These are phyloP conservation scores for Serranus cabrilla DNA, from an alignment of 2,797 vertebrate species.

Conservation along the genomic window DNA sequence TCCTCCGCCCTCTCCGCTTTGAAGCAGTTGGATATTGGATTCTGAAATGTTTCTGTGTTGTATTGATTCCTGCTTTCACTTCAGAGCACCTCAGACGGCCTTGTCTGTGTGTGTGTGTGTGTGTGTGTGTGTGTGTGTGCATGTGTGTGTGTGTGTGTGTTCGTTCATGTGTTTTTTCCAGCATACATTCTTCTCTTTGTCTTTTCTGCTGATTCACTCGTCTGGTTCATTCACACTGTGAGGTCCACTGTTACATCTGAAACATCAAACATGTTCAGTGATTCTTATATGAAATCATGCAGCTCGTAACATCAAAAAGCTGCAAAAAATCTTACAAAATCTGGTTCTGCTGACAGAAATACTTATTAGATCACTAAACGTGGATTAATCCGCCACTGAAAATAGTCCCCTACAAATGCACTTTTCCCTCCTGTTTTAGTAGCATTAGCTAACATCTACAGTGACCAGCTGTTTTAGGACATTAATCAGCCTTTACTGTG, in stretches of 20 bases:
- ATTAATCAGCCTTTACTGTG: too few relatives aligned
- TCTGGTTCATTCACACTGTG: neutral
- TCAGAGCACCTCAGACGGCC: slow-evolving; percentile 51
- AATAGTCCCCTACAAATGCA: neutral
- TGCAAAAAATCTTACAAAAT: too few relatives aligned
- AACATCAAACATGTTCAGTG: neutral
- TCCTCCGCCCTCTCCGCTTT: slow-evolving; percentile 6
- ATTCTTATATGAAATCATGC: neutral
- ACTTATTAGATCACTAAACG: neutral
- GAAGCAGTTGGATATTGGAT: slow-evolving; percentile 64
- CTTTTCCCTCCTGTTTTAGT: neutral
- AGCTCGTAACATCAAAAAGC: too few relatives aligned
- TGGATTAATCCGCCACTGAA: neutral
- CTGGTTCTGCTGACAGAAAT: neutral
- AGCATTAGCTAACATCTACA: too few relatives aligned
- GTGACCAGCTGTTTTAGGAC: too few relatives aligned
- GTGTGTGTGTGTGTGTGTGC: slow-evolving; percentile 22
- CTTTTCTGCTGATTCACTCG: slow-evolving; percentile 27
- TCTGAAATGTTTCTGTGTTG: slow-evolving; percentile 72
- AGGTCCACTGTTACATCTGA: slow-evolving; percentile 1
- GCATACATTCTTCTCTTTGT: slow-evolving; percentile 1
- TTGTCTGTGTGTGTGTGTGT: slow-evolving; percentile 4
- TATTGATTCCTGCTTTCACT: slow-evolving; percentile 74
- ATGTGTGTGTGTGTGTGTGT: neutral
- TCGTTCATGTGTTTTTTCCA: slow-evolving; percentile 8